Percentiles rank a stretch among this genome's conserved stretches.
Conservation (phyloP, 2,113 vertebrate genomes). For the Trinectes maculatus region DNA sequence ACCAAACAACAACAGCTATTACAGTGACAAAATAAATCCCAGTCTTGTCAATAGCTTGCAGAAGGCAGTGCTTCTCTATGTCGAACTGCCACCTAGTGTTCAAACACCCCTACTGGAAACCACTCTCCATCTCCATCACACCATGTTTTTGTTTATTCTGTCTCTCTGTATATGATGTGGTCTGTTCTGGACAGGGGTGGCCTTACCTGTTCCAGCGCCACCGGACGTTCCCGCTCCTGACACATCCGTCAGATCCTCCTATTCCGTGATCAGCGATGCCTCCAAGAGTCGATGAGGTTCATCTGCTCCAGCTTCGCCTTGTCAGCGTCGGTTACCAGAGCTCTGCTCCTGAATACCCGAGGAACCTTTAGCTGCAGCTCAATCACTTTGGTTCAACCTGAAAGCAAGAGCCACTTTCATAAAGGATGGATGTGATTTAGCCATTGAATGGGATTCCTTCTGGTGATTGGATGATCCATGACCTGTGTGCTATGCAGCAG, state of each 20-base stretch:
- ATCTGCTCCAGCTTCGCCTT: constrained; percentile 44
- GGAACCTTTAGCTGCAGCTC: constrained; percentile 25
- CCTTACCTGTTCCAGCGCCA: constrained; percentile 10
- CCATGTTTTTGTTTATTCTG: not conserved
- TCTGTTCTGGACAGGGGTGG: constrained; percentile 18
- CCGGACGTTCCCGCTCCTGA: constrained; percentile 9
- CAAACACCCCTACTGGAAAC: not conserved
- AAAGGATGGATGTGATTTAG: constrained; percentile 38
- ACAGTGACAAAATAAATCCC: constrained; percentile 13
- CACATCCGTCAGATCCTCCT: too few relatives aligned
- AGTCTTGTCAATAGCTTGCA: not conserved
- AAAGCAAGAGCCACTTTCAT: constrained; percentile 9
- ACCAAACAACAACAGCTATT: constrained; percentile 53
- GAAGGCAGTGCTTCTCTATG: constrained; percentile 32
- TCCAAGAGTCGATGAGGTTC: constrained; percentile 60
- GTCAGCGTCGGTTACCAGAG: constrained; percentile 58
- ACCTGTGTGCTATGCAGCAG: not conserved
- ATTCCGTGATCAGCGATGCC: constrained; percentile 47
- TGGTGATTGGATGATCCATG: constrained; percentile 30
- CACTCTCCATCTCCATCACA: not conserved
- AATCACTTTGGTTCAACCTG: constrained; percentile 14
- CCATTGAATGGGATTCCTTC: constrained; percentile 29
- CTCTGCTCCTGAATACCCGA: constrained; percentile 35
- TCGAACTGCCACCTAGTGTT: constrained; percentile 70
- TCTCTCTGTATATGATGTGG: not conserved